These are phyloP conservation scores for Dasysyrphus albostriatus DNA, from an alignment of 2,888 invertebrate species.

Conservation along the genomic window DNA sequence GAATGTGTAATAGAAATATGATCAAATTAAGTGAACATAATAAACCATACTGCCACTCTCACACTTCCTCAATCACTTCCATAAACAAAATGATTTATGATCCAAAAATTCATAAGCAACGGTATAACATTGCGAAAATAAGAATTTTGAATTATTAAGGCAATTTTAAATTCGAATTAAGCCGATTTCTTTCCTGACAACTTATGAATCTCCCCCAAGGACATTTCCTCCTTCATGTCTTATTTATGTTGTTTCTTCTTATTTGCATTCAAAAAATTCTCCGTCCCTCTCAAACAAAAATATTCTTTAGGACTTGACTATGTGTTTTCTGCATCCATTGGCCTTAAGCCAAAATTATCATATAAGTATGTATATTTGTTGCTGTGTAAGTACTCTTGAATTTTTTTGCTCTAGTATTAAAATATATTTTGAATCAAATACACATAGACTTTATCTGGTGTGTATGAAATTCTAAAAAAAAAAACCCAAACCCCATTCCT, in stretches of 20 bases:
- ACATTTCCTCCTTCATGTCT: neutral
- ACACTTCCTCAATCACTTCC: neutral
- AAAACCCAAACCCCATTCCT: slow-evolving; percentile 17
- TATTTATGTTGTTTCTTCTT: neutral
- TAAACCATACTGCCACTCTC: neutral
- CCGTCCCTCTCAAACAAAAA: neutral
- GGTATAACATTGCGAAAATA: neutral
- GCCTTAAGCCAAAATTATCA: slow-evolving; percentile 61
- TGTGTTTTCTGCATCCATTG: slow-evolving; percentile 50
- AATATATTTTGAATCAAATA: slow-evolving; percentile 63
- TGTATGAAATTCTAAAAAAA: slow-evolving; percentile 49
- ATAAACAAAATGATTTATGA: neutral
- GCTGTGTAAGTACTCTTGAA: slow-evolving; percentile 1
- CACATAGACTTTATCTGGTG: slow-evolving; percentile 55
- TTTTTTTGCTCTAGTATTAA: slow-evolving; percentile 34
- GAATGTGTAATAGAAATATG: neutral
- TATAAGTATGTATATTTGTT: slow-evolving; percentile 10
- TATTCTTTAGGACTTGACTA: neutral
- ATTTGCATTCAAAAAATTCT: neutral
- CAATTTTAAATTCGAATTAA: slow-evolving; percentile 23
- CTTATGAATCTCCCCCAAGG: slow-evolving; percentile 14
- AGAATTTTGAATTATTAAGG: neutral
- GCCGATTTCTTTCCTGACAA: slow-evolving; percentile 17
- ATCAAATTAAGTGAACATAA: neutral
- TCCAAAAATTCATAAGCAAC: neutral